Evolutionary conservation across 2,888 invertebrate genomes (phyloP).

Genomic region (Reticulitermes lucifugus): DNA sequence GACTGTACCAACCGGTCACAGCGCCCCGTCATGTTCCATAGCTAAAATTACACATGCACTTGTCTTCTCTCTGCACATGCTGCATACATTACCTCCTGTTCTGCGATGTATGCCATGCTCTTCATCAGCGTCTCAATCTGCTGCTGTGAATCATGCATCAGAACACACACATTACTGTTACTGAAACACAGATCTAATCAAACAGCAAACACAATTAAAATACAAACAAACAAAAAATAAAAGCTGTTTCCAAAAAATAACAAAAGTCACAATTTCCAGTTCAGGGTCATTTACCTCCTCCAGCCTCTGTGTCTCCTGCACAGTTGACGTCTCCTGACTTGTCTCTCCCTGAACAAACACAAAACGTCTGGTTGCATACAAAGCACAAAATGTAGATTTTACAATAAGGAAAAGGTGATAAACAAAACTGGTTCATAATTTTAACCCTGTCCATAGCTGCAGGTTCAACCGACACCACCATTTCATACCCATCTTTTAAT

Average conservation of each 20-base stretch:
- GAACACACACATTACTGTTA: slow-evolving; percentile 38
- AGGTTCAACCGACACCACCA: too few species aligned
- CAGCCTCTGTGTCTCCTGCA: slow-evolving; percentile 50
- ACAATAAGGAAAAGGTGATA: too few species aligned
- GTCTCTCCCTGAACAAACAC: slow-evolving; percentile 26
- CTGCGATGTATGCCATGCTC: slow-evolving; percentile 65
- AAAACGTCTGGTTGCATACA: background rate
- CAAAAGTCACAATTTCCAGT: slow-evolving; percentile 15
- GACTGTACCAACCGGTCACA: too few species aligned
- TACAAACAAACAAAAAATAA: slow-evolving; percentile 44
- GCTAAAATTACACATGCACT: too few species aligned
- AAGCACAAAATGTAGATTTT: too few species aligned
- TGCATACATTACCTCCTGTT: slow-evolving; percentile 62
- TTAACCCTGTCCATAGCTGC: too few species aligned
- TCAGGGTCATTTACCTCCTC: slow-evolving; percentile 55
- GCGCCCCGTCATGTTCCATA: too few species aligned
- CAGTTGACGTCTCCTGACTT: slow-evolving; percentile 48
- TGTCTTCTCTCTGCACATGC: too few species aligned
- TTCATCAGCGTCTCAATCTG: slow-evolving; percentile 64
- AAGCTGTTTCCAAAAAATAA: slow-evolving; percentile 1
- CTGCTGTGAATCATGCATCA: slow-evolving; percentile 50
- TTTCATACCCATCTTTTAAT: too few species aligned
- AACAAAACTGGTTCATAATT: too few species aligned
- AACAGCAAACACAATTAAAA: slow-evolving; percentile 56
- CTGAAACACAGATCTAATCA: slow-evolving; percentile 55